Base-by-base conservation (phyloP, 2,888 invertebrate genomes). In the Drosophila neutralis region DNA sequence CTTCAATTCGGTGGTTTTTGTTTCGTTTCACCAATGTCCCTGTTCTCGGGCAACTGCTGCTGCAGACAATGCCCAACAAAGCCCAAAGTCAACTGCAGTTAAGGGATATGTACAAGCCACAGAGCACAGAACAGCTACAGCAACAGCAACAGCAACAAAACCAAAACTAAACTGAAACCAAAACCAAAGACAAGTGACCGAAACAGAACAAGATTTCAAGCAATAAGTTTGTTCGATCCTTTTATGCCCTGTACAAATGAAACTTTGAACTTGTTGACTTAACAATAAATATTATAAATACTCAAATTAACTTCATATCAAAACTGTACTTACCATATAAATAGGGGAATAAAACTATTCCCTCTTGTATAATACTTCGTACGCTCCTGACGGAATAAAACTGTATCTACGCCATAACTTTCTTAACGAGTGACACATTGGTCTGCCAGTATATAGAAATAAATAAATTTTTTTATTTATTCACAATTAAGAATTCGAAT, bases 1-100 rank as follows among this genome's bases (percentile, higher is more conserved):
- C 42, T 31, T 29, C 40, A 66, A 51, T 52, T 38, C 27, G 31
- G 62, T 63, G 71, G 48, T 56, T 76, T 69, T 42, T 52, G 33
- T 57, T 59, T 40, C 42, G 33, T 54, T 56, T 36, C 58, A 68
- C 64, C 71, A 72, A 52, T 76, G 68, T 64, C 36, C n/a, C 48
- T 36, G 59, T 52, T 36, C 29, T 24, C 36, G 42, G 35, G 40
- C 56, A 57, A 68, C 52, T 67, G 66, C 65, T 69, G 74, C 62
- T 58, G 65, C 68, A 68, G 68, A 68, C 74, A 74, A 58, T 74
- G 74, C 51, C 52, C 74, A 58, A 42, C 69, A 56, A 68, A 69
- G 53, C 58, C 77, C 59, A 59, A 65, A 79, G 82, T 77, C 79
- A 79, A 78, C 73, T 81, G 79, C 79, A 81, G 78, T 65, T 68